Conservation (phyloP, 2,888 invertebrate species). For the Torymus tubicola region DNA sequence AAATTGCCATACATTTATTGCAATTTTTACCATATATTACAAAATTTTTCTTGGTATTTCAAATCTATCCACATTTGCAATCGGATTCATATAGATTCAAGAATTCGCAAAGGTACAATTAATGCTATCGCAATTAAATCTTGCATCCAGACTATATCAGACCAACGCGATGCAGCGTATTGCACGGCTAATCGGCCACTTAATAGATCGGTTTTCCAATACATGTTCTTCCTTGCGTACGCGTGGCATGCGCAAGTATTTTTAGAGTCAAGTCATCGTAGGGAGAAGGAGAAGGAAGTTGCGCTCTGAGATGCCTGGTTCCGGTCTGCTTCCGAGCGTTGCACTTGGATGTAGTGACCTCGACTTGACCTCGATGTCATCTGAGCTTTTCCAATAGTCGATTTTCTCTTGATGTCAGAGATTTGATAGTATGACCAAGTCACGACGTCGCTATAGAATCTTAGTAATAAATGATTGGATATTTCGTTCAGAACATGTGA, state of each 20-base stretch:
- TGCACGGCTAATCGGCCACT: constrained; percentile 39
- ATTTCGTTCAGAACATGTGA: too few relatives aligned
- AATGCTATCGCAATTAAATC: not conserved
- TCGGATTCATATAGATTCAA: too few relatives aligned
- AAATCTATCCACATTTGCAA: too few relatives aligned
- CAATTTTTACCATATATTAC: too few relatives aligned
- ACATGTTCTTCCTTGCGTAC: constrained; percentile 31
- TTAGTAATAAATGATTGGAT: too few relatives aligned
- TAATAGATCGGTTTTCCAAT: constrained; percentile 54
- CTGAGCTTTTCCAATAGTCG: constrained; percentile 17
- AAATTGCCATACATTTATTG: too few relatives aligned
- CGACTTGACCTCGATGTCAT: constrained; percentile 36
- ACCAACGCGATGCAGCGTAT: not conserved
- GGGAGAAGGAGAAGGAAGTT: constrained; percentile 23
- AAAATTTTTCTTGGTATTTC: too few relatives aligned
- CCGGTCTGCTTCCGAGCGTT: constrained; percentile 57
- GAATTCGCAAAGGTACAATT: not conserved
- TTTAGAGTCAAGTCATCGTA: too few relatives aligned
- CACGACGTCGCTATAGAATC: too few relatives aligned
- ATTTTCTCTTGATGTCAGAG: not conserved
- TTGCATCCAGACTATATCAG: not conserved
- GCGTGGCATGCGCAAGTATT: constrained; percentile 8
- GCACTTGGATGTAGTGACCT: constrained; percentile 54
- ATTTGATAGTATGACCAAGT: too few relatives aligned
- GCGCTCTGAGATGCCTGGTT: constrained; percentile 22